These are phyloP conservation scores for Pocillopora verrucosa DNA, from an alignment of 64 coral and sea anemone species.

Conservation along the genomic window DNA sequence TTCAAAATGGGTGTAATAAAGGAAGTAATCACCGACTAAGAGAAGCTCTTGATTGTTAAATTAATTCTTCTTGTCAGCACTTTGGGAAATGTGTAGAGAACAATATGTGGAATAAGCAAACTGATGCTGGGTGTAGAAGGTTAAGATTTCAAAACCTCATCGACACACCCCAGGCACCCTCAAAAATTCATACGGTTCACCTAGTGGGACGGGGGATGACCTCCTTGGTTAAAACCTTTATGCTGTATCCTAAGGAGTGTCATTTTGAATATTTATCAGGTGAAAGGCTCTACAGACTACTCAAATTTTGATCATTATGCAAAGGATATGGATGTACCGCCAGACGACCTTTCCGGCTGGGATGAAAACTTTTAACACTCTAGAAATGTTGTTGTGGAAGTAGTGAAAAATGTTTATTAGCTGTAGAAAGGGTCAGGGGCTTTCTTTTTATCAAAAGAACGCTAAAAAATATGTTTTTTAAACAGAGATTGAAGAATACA, in stretches of 20 bases:
- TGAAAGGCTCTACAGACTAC: conserved; percentile 68
- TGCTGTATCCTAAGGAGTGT: background rate
- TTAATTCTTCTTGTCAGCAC: no score
- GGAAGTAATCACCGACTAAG: no score
- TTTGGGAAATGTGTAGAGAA: no score
- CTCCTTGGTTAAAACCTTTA: background rate
- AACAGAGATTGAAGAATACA: background rate
- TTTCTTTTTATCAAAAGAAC: background rate
- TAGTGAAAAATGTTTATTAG: background rate
- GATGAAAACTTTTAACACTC: conserved; percentile 85
- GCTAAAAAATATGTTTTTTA: background rate
- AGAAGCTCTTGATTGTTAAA: no score
- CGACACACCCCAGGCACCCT: no score
- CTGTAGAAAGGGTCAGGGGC: background rate
- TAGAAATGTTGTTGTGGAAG: background rate
- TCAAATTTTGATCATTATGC: conserved; percentile 89
- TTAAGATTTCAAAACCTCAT: no score
- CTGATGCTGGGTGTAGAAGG: no score
- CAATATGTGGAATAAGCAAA: no score
- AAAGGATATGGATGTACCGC: conserved; percentile 92
- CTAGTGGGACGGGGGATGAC: background rate
- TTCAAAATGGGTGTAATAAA: no score
- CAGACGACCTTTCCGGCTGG: conserved; percentile 94
- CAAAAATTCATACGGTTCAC: background rate
- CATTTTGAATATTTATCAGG: conserved; percentile 38